Conservation (phyloP, 1,140 invertebrate genomes). For the Magallana gigas region DNA sequence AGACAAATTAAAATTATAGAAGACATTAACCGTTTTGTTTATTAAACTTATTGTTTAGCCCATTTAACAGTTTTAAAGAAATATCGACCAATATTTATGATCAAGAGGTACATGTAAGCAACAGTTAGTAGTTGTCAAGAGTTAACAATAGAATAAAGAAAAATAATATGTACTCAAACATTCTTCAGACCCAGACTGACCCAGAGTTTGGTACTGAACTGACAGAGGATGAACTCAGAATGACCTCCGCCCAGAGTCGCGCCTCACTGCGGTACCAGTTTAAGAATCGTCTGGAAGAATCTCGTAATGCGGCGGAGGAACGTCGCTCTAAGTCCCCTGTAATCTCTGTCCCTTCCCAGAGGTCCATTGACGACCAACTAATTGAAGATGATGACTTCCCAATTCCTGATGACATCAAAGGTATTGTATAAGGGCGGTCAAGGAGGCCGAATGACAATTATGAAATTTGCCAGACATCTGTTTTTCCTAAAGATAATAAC, state of each 20-base stretch:
- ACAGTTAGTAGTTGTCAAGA: no score
- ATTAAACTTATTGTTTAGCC: no score
- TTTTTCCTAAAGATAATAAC: no score
- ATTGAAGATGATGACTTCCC: slow-evolving; percentile 71
- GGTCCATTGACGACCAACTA: slow-evolving; percentile 69
- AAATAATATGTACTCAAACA: not conserved
- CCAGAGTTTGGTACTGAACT: slow-evolving; percentile 37
- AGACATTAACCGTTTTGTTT: no score
- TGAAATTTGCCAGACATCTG: no score
- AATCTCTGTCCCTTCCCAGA: slow-evolving; percentile 67
- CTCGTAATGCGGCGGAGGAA: slow-evolving; percentile 67
- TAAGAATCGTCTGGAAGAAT: slow-evolving; percentile 68
- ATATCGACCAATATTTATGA: no score
- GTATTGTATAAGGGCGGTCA: slow-evolving; percentile 29
- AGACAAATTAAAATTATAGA: no score
- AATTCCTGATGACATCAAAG: slow-evolving; percentile 65
- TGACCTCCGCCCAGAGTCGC: slow-evolving; percentile 65
- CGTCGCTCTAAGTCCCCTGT: slow-evolving; percentile 71
- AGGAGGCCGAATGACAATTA: no score
- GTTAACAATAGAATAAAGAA: no score
- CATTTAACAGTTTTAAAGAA: no score
- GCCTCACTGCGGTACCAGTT: slow-evolving; percentile 69
- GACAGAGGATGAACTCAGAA: slow-evolving; percentile 57
- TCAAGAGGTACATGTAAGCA: no score
- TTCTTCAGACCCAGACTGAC: slow-evolving; percentile 45